These are phyloP conservation scores for Drosophila trapezifrons DNA, from an alignment of 1,140 invertebrate species.

Conservation along the genomic window DNA sequence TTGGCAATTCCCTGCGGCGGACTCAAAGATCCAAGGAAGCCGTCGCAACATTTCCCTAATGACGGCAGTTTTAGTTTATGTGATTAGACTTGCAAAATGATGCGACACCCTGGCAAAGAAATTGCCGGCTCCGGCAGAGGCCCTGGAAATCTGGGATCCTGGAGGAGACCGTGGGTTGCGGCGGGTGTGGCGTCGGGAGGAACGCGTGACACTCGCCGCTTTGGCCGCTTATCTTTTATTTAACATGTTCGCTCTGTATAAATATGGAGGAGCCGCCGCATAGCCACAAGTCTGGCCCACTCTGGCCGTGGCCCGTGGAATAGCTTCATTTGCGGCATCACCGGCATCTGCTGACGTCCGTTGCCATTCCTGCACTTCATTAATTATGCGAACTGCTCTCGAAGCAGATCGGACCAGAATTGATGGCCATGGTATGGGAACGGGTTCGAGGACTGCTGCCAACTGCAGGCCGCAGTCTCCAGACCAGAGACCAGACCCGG, in stretches of 20 bases:
- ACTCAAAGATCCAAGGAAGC: constrained; percentile 41
- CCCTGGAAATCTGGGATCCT: background rate
- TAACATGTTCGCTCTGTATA: constrained; percentile 79
- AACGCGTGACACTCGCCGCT: constrained; percentile 71
- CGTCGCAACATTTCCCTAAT: constrained; percentile 37
- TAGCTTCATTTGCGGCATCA: constrained; percentile 73
- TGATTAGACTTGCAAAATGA: constrained; percentile 62
- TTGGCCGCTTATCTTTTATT: constrained; percentile 78
- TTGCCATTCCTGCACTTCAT: constrained; percentile 74
- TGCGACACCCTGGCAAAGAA: constrained; percentile 39
- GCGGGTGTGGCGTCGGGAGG: constrained; percentile 11
- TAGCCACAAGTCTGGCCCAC: constrained; percentile 27
- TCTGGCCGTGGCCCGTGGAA: constrained; percentile 45
- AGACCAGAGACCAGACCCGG: background rate
- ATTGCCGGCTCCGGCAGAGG: background rate
- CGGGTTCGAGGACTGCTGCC: constrained; percentile 32
- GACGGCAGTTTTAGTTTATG: constrained; percentile 63
- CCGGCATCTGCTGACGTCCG: constrained; percentile 22
- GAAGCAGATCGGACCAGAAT: constrained; percentile 60
- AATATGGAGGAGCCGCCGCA: constrained; percentile 66
- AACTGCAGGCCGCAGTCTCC: background rate
- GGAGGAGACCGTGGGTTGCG: background rate
- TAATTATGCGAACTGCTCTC: constrained; percentile 77
- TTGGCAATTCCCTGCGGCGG: constrained; percentile 11
- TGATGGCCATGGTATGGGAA: constrained; percentile 51